These are phyloP conservation scores for Antennarius striatus DNA, from an alignment of 2,113 vertebrate species.

Conservation along the genomic window DNA sequence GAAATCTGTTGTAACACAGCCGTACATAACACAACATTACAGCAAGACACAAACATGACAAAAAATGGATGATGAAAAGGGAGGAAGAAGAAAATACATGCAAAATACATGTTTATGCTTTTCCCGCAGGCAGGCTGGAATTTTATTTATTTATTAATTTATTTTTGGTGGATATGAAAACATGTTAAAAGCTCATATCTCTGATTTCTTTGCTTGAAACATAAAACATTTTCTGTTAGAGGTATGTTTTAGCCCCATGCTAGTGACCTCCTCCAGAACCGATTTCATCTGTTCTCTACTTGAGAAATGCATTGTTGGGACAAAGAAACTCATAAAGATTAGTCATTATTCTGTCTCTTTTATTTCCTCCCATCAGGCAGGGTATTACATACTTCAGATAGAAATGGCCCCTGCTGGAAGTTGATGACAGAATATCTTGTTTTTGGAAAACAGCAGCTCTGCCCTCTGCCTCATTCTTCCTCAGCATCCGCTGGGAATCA, in stretches of 20 bases:
- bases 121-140: not conserved
- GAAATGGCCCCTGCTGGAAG: conserved; percentile 28
- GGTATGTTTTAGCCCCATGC: not conserved
- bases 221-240: not conserved
- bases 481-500: conserved; percentile 40
- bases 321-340: conserved; percentile 46
- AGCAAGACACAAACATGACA: not conserved
- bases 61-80: too few species aligned
- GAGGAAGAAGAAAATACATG: too few species aligned
- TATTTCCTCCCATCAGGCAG: conserved; percentile 34
- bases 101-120: not conserved
- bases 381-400: conserved; percentile 24
- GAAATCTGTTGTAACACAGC: too few species aligned
- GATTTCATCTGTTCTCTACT: conserved; percentile 14
- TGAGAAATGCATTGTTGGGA: conserved; percentile 49
- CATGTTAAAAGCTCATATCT: not conserved
- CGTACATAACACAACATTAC: too few species aligned
- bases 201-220: not conserved
- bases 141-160: not conserved
- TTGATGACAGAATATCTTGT: conserved; percentile 51
- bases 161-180: too few species aligned
- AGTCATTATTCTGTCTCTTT: conserved; percentile 40
- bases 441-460: conserved; percentile 41
- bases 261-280: not conserved
- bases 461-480: conserved; percentile 34